Evolutionary conservation across 2,113 vertebrate species (phyloP).

Genomic region (Crotalus tigris): DNA sequence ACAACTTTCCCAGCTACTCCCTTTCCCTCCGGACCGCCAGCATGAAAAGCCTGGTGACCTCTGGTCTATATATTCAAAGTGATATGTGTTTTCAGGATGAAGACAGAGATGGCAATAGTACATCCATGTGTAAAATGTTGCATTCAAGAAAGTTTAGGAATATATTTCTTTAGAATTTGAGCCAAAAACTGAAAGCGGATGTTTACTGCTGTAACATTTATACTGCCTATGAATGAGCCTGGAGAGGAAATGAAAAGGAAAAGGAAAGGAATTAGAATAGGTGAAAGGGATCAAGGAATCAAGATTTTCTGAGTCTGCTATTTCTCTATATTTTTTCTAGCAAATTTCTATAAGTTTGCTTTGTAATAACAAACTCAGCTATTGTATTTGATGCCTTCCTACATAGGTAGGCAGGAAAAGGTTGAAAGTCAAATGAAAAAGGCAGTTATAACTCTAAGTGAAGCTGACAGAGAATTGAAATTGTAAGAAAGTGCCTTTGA

Average conservation of each 20-base stretch:
- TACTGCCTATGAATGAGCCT: background rate
- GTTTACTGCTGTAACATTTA: background rate
- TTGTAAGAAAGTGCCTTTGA: background rate
- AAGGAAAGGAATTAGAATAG: background rate
- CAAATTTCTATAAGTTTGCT: background rate
- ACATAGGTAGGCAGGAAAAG: too few species aligned
- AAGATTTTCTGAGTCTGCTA: background rate
- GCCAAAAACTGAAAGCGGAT: background rate
- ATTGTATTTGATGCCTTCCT: background rate
- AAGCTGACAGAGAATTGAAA: background rate
- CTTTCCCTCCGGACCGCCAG: too few species aligned
- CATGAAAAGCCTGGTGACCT: too few species aligned
- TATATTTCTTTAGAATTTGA: background rate
- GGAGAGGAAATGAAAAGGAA: background rate
- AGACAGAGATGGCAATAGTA: background rate
- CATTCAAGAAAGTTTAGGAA: background rate
- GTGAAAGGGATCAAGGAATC: background rate
- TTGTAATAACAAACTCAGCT: background rate
- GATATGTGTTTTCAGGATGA: background rate
- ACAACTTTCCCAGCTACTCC: too few species aligned
- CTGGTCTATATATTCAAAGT: background rate
- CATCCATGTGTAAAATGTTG: background rate
- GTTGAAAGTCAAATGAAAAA: background rate
- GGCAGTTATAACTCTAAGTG: background rate
- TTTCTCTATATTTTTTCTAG: background rate